A percentile compares a stretch with the other conserved stretches of the same genome.
These are phyloP conservation scores for Armadillidium nasatum DNA, from an alignment of 1,140 invertebrate genomes.

Conservation along the genomic window DNA sequence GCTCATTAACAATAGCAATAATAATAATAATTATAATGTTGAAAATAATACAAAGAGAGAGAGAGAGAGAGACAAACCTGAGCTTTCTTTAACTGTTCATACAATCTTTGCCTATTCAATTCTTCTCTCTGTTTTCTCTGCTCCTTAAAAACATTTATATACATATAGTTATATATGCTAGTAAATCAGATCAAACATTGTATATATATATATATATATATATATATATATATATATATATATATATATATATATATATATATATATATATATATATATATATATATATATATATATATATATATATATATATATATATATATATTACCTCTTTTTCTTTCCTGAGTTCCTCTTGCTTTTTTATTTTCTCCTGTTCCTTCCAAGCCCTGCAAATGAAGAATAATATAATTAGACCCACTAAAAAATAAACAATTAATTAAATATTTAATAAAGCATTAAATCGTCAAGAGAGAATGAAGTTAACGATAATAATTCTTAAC, in stretches of 20 bases:
- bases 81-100: constrained; percentile 66
- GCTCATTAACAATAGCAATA: not conserved
- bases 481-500: too few species aligned
- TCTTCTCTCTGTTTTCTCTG: constrained; percentile 75
- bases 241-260: constrained; percentile 15
- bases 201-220: not conserved
- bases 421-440: too few species aligned
- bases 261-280: not conserved
- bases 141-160: constrained; percentile 51
- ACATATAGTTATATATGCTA: too few species aligned
- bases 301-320: constrained; percentile 15
- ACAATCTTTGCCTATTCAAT: constrained; percentile 52
- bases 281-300: not conserved
- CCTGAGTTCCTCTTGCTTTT: constrained; percentile 68
- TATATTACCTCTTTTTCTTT: constrained; percentile 63
- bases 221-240: constrained; percentile 15
- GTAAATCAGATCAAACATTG: not conserved
- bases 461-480: too few species aligned
- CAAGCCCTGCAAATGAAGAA: constrained; percentile 56
- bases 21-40: not conserved
- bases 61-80: constrained; percentile 63
- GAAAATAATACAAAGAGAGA: too few species aligned
- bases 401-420: too few species aligned
- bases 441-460: not conserved
- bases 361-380: constrained; percentile 70